phyloP scores from a whole-genome alignment of 2,888 invertebrate species.

The Chloroclysta siterata region DNA sequence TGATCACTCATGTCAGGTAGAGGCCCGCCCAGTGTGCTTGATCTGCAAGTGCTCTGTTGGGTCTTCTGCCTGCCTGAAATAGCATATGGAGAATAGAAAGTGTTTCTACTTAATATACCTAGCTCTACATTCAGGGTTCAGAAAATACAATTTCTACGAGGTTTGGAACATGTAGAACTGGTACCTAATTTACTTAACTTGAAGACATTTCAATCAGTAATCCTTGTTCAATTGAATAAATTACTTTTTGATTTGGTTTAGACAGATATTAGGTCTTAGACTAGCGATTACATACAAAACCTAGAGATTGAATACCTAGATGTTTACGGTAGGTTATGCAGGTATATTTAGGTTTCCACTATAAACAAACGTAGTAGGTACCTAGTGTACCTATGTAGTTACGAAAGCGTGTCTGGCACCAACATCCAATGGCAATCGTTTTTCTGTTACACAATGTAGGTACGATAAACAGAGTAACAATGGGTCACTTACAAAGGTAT shows the following conservation, averaged over 20 bases:
- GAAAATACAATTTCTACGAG: too few species aligned
- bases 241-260: too few species aligned
- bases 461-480: constrained; percentile 7
- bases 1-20: constrained; percentile 96
- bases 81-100: neutral
- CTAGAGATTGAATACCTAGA: too few species aligned
- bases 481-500: constrained; percentile 6
- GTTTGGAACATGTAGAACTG: too few species aligned
- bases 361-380: neutral
- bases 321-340: too few species aligned
- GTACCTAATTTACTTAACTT: too few species aligned
- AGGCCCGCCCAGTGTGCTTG: constrained; percentile 78
- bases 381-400: constrained; percentile 13
- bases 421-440: constrained; percentile 20
- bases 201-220: too few species aligned
- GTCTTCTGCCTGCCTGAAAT: constrained; percentile 86
- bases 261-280: too few species aligned
- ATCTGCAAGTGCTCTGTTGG: constrained; percentile 75
- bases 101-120: neutral
- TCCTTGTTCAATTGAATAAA: too few species aligned
- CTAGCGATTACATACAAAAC: too few species aligned
- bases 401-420: constrained; percentile 24
- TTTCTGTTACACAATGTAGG: constrained; percentile 31
- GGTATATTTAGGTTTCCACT: too few species aligned
- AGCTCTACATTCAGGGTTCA: too few species aligned